Percentiles rank a stretch among this genome's conserved stretches.
phyloP scores from a whole-genome alignment of 2,113 vertebrate genomes.

The Camelus dromedarius region DNA sequence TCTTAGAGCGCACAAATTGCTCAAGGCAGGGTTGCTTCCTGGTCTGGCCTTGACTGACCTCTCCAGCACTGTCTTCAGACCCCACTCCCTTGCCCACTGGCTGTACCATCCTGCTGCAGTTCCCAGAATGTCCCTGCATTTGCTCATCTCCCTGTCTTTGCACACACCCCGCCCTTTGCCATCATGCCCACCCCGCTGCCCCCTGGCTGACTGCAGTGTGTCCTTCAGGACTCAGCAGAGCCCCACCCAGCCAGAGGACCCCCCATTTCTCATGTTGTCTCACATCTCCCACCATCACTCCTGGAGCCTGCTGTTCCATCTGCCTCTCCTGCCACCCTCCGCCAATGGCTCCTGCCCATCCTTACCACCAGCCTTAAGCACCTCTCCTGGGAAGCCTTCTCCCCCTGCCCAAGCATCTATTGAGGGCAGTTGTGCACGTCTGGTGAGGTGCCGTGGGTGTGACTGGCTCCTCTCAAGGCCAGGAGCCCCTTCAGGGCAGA shows the following conservation, averaged over 20 bases:
- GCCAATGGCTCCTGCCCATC: fast-evolving
- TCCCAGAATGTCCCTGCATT: neutral
- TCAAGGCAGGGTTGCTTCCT: neutral
- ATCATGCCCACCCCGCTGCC: neutral
- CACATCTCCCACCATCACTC: too few relatives aligned
- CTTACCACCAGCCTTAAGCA: neutral
- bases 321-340: neutral
- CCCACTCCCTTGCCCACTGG: neutral
- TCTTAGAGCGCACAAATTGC: neutral
- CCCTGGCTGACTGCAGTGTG: neutral
- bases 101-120: neutral
- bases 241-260: neutral
- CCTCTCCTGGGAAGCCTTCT: neutral
- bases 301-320: neutral
- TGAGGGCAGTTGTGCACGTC: neutral
- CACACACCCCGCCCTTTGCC: neutral
- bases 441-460: neutral
- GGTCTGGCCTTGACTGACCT: neutral
- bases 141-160: neutral
- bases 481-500: neutral
- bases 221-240: neutral
- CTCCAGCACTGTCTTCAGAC: neutral
- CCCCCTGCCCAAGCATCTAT: neutral
- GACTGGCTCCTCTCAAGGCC: neutral
- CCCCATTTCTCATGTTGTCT: neutral